Conservation (phyloP, 2,797 vertebrate genomes). For the Etheostoma nigrum region DNA sequence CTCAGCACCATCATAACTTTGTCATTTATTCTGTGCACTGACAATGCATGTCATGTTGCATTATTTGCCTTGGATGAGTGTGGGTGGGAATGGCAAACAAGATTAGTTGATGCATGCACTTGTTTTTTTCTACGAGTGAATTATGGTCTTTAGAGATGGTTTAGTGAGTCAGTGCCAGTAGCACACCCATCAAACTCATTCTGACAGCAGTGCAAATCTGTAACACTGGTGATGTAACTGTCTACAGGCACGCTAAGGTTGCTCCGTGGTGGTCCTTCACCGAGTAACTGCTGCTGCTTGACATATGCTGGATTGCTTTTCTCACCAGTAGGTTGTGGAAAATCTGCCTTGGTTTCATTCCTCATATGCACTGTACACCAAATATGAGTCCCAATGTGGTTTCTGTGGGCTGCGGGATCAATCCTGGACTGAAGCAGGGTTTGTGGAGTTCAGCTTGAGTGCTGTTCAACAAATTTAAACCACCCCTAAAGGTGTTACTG, state of each 20-base stretch:
- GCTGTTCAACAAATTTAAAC: constrained; percentile 14
- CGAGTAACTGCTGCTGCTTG: constrained; percentile 23
- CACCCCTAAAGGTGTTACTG: not conserved
- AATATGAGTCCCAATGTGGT: constrained; percentile 23
- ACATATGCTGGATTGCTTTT: constrained; percentile 23
- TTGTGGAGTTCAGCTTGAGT: constrained; percentile 19
- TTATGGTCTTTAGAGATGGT: constrained; percentile 62
- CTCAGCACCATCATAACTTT: constrained; percentile 70
- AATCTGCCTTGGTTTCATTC: constrained; percentile 30
- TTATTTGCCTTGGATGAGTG: constrained; percentile 70
- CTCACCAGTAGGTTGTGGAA: constrained; percentile 16
- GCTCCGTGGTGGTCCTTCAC: constrained; percentile 57
- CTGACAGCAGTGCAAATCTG: constrained; percentile 52
- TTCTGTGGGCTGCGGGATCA: constrained; percentile 26
- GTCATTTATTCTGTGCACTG: constrained; percentile 67
- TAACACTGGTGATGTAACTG: constrained; percentile 35
- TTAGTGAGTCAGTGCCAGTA: constrained; percentile 64
- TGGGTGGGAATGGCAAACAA: constrained; percentile 74
- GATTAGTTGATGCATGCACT: constrained; percentile 72
- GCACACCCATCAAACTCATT: constrained; percentile 59
- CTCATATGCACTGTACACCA: constrained; percentile 8
- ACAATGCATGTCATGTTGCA: constrained; percentile 75
- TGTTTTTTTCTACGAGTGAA: constrained; percentile 69
- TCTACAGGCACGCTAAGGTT: constrained; percentile 42
- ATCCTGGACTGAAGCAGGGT: constrained; percentile 28